Evolutionary conservation across 2,888 invertebrate genomes (phyloP).

Genomic region (Trisateles emortualis): DNA sequence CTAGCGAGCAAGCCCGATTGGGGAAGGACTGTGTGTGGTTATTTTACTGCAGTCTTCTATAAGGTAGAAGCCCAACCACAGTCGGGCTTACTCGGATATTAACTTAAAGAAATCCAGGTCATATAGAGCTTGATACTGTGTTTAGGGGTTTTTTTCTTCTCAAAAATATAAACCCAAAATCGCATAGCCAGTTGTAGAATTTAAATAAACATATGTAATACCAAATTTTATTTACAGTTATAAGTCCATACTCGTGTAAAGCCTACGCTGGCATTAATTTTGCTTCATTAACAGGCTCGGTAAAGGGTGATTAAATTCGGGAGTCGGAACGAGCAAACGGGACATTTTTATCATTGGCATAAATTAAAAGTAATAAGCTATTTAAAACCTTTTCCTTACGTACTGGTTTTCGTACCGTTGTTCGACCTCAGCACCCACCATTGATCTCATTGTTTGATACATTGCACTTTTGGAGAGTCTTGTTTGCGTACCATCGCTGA

Average conservation of each 20-base stretch:
- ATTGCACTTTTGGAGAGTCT: constrained; percentile 78
- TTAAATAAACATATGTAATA: neutral
- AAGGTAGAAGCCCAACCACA: no score
- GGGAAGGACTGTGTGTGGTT: no score
- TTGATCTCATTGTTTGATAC: constrained; percentile 77
- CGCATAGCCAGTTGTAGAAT: no score
- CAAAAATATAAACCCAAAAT: neutral
- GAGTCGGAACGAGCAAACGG: constrained; percentile 48
- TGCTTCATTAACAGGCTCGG: constrained; percentile 27
- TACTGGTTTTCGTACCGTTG: constrained; percentile 82
- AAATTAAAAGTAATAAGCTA: constrained; percentile 59
- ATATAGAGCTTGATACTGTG: no score
- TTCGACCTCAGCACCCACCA: constrained; percentile 68
- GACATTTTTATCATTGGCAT: constrained; percentile 61
- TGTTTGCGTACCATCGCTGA: constrained; percentile 59
- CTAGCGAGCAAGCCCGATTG: no score
- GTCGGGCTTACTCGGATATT: no score
- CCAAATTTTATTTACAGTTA: constrained; percentile 1
- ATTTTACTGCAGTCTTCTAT: no score
- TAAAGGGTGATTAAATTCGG: constrained; percentile 49
- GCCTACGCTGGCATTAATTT: constrained; percentile 17
- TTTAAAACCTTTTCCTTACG: constrained; percentile 55
- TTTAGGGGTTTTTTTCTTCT: no score
- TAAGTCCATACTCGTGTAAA: neutral
- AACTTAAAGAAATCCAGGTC: no score